These are phyloP conservation scores for Channa striata DNA, from an alignment of 2,797 vertebrate species.

Conservation along the genomic window DNA sequence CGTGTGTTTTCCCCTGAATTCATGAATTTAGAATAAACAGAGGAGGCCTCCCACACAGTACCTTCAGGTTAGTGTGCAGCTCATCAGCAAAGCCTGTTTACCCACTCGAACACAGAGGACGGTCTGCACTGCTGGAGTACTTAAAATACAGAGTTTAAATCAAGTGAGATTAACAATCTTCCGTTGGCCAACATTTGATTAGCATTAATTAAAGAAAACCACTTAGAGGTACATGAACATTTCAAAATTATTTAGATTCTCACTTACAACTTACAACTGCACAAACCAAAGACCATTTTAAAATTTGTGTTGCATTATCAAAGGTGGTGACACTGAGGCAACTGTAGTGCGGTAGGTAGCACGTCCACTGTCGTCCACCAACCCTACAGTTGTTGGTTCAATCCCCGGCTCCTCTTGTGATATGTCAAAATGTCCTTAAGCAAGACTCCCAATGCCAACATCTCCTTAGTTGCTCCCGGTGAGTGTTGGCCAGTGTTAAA, in stretches of 20 bases:
- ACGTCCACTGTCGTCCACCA: too few species aligned
- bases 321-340: not conserved
- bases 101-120: conserved; percentile 8
- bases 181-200: not conserved
- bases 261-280: too few species aligned
- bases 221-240: not conserved
- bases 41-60: conserved; percentile 29
- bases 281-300: not conserved
- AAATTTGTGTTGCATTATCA: conserved; percentile 25
- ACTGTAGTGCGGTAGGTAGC: too few species aligned
- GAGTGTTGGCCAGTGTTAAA: too few species aligned
- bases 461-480: too few species aligned
- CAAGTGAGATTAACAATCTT: conserved; percentile 13
- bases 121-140: conserved; percentile 5
- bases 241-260: not conserved
- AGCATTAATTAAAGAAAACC: not conserved
- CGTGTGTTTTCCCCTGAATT: conserved; percentile 26
- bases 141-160: not conserved
- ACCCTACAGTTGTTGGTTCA: too few species aligned
- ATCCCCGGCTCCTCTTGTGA: too few species aligned
- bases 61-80: conserved; percentile 23
- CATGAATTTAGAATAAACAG: conserved; percentile 41
- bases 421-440: too few species aligned
- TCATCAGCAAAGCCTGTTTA: conserved; percentile 23
- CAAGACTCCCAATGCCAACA: too few species aligned